These are phyloP conservation scores for Balaenoptera acutorostrata DNA, from an alignment of 2,113 vertebrate genomes.

Conservation along the genomic window DNA sequence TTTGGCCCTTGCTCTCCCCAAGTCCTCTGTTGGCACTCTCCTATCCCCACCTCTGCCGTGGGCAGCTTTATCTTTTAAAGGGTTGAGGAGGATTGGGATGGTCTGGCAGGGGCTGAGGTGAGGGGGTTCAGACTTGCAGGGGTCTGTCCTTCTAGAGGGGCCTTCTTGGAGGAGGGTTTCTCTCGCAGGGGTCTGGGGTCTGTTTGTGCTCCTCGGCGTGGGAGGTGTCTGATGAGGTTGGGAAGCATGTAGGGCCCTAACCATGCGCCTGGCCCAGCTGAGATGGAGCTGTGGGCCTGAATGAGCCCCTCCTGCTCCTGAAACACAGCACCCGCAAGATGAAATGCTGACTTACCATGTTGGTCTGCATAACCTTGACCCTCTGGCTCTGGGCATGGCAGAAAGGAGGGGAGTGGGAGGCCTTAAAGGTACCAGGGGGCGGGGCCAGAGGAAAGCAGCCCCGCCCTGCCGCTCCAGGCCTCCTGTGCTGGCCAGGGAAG, in stretches of 20 bases:
- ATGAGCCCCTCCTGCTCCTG: not conserved
- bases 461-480: not conserved
- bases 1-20: not conserved
- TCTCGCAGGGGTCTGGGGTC: not conserved
- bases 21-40: not conserved
- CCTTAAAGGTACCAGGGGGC: not conserved
- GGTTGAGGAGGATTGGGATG: not conserved
- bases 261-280: accelerated
- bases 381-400: not conserved
- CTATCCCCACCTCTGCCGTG: not conserved
- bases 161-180: not conserved
- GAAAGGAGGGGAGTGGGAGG: not conserved
- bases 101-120: not conserved
- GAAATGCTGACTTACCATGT: slow-evolving; percentile 54
- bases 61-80: not conserved
- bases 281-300: not conserved
- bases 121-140: not conserved
- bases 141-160: not conserved
- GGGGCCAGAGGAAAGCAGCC: not conserved
- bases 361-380: slow-evolving; percentile 56
- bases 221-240: not conserved
- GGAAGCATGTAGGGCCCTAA: not conserved
- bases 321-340: slow-evolving; percentile 17
- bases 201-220: not conserved
- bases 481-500: not conserved